Evolutionary conservation across 2,888 invertebrate species (phyloP), one percentile per base, ranked within the genome.

Genomic region (Helleia helle): DNA sequence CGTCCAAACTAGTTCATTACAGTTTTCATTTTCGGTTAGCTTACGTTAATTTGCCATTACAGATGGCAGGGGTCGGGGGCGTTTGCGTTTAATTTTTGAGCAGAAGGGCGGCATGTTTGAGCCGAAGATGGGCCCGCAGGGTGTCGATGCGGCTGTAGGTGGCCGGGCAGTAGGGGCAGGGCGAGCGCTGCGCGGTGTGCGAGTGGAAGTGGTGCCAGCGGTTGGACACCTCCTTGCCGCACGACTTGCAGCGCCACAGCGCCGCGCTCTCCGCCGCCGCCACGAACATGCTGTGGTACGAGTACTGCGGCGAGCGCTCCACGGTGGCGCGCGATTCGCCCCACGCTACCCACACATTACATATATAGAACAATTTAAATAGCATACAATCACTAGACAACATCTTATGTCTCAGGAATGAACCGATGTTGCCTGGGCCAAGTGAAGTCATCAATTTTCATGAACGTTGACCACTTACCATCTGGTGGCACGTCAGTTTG

Each of bases 81-180:
- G 18, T 31, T 31, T 15, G 30, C 30, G 59, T 50, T 58, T 69
- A 84, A 59, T 83, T 83, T 50, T 84, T 84, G 71, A 83, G 67
- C 44, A 81, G 65, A 51, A n/a, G n/a, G n/a, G 74, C 74, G 55
- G 86, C 83, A 73, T 94, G 93, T 71, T 94, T 93, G 65, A 90
- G 87, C 54, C 92, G 89, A 74, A 94, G 87, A 70, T 95, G 94
- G 40, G 91, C 89, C 66, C 93, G 90, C 66, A 94, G 86, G 38
- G 94, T 94, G 84, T 95, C 94, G 73, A 93, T 93, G 72, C 94
- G 89, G 85, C 93, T 93, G 87, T 94, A 94, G 47, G 93, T 92
- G 60, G 93, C 92, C 52, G 92, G 91, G 85, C 94, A 94, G 79
- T 92, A 92, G 48, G 93, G 93, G 80, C 94, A 94, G 62, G 89